Percentiles rank a stretch among this genome's conserved stretches.
Evolutionary conservation across 2,888 invertebrate genomes (phyloP).

Genomic region (Yponomeuta evonymella): DNA sequence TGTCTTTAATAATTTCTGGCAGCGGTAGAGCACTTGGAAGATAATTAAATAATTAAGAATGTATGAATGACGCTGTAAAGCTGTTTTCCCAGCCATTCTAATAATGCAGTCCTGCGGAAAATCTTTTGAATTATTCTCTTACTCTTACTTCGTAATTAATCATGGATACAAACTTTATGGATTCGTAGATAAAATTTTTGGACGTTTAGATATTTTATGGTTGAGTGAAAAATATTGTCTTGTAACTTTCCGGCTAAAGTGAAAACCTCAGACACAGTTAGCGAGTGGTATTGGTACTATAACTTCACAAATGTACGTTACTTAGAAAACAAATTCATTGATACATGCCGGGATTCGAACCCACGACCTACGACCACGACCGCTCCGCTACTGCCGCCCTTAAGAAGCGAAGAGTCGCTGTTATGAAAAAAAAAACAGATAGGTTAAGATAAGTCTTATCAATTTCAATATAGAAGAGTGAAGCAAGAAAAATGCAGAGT

Average conservation of each 20-base stretch:
- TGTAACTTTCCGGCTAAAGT: too few species aligned
- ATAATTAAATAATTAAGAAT: constrained; percentile 75
- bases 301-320: too few species aligned
- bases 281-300: too few species aligned
- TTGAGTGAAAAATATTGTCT: too few species aligned
- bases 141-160: constrained; percentile 56
- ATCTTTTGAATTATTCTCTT: constrained; percentile 71
- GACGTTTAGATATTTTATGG: constrained; percentile 28
- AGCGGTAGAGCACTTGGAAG: constrained; percentile 54
- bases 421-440: too few species aligned
- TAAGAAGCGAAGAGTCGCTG: too few species aligned
- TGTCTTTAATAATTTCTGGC: constrained; percentile 43
- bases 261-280: too few species aligned
- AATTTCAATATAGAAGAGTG: constrained; percentile 23
- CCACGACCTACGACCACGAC: too few species aligned
- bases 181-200: constrained; percentile 29
- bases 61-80: constrained; percentile 71
- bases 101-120: constrained; percentile 71
- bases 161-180: constrained; percentile 42
- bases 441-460: too few species aligned
- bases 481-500: constrained; percentile 47
- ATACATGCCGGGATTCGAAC: too few species aligned
- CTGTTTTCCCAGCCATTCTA: constrained; percentile 68
- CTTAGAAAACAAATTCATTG: too few species aligned
- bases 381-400: too few species aligned